Conservation (phyloP, 2,113 vertebrate genomes). For the Ascaphus truei region DNA sequence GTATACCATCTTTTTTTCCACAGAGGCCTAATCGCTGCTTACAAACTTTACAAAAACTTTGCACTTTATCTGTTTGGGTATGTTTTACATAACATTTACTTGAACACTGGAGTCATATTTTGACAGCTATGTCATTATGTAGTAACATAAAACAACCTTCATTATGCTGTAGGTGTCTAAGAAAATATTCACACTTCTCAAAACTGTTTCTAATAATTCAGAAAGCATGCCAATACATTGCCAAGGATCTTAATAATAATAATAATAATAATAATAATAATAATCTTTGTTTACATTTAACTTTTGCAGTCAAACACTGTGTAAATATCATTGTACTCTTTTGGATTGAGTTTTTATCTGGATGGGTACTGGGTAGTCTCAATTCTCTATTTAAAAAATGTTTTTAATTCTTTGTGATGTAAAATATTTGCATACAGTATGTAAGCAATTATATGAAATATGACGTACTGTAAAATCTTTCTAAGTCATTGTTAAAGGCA, state of each 20-base stretch:
- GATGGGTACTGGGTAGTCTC: too few relatives aligned
- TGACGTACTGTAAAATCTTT: too few relatives aligned
- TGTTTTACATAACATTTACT: slow-evolving; percentile 28
- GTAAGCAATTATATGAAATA: too few relatives aligned
- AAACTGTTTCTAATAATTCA: slow-evolving; percentile 25
- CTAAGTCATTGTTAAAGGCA: background rate
- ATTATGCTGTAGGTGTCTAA: slow-evolving; percentile 35
- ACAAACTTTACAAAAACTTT: slow-evolving; percentile 17
- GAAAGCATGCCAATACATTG: slow-evolving; percentile 42
- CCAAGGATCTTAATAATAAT: slow-evolving; percentile 43
- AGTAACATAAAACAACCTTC: slow-evolving; percentile 43
- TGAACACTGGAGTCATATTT: slow-evolving; percentile 36
- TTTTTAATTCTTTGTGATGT: slow-evolving; percentile 34
- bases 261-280: too few relatives aligned
- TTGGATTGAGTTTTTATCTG: slow-evolving; percentile 42
- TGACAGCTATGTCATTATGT: slow-evolving; percentile 11
- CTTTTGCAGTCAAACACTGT: slow-evolving; percentile 41
- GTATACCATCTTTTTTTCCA: slow-evolving; percentile 6
- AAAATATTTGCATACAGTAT: too few relatives aligned
- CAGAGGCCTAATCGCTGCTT: slow-evolving; percentile 30
- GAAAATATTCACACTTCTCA: background rate
- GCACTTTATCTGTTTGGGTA: slow-evolving; percentile 35
- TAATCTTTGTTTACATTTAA: slow-evolving; percentile 57
- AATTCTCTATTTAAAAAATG: slow-evolving; percentile 52
- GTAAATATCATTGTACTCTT: slow-evolving; percentile 47